Evolutionary conservation across 2,113 vertebrate genomes (phyloP), one percentile per base, ranked within the genome.

Genomic region (Nothoprocta perdicaria): DNA sequence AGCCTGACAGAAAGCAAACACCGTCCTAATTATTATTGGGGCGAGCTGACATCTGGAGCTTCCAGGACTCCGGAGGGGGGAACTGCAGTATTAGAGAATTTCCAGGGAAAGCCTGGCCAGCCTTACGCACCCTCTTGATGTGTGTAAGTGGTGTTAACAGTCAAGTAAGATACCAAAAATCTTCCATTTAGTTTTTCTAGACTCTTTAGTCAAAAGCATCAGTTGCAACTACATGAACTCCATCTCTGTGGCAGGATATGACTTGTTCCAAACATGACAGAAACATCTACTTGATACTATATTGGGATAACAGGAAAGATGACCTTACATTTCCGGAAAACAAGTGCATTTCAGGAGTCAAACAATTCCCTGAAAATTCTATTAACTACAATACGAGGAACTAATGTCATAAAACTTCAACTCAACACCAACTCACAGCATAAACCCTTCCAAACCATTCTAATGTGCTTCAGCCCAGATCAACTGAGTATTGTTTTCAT

Each of bases 141-240:
- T 2, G 23, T 0, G 14, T 29, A 60, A 80, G 12, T 0, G 1
- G 43, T 22, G 15, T 18, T 5, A 46, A 1, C 7, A 3, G 16
- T 31, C 35, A 79, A n/a, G 10, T 27, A 67, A 55, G 29, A 50
- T 27, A 48, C 35, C 58, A 23, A 90, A 61, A 66, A 82, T 26
- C 11, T 86, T 57, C 45, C 24, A 14, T 78, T 91, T 86, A 72
- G 84, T 8, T 31, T 61, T 19, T 52, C 86, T 35, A 5, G 62
- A 38, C 50, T 33, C 22, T 17, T 65, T 50, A 76, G 83, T 55
- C 74, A 66, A 45, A 73, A 73, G 13, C 15, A 50, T 1, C 1
- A 68, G 38, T 29, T 60, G 24, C 19, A 29, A 2, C 40, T 76
- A 62, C 24, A 72, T 48, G 95, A 86, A 74, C 55, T 73, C 45